phyloP scores from a whole-genome alignment of 2,113 vertebrate genomes.

The Hassar affinis region DNA sequence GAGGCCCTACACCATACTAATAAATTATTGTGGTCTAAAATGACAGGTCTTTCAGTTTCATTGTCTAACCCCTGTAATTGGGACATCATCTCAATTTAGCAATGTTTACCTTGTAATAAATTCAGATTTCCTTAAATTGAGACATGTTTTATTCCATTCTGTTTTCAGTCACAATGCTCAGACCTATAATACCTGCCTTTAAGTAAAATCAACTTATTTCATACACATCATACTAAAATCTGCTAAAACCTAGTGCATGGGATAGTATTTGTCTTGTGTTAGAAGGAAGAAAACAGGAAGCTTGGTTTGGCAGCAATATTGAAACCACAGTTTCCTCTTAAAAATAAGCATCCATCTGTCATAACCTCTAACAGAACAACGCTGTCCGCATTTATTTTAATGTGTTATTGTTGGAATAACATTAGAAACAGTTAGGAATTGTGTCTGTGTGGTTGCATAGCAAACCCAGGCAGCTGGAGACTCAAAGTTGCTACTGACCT shows the following conservation, averaged over 20 bases:
- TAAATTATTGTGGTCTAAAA: too few relatives aligned
- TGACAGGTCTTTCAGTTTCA: too few relatives aligned
- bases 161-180: background rate
- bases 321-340: slow-evolving; percentile 37
- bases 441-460: background rate
- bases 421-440: background rate
- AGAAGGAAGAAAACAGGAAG: slow-evolving; percentile 10
- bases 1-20: too few relatives aligned
- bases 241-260: background rate
- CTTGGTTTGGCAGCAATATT: slow-evolving; percentile 13
- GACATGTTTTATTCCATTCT: background rate
- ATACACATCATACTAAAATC: background rate
- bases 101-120: background rate
- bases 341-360: background rate
- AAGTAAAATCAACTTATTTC: background rate
- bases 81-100: background rate
- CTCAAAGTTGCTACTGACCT: background rate
- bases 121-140: background rate
- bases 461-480: background rate
- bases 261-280: background rate
- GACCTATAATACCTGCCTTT: background rate
- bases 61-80: too few relatives aligned
- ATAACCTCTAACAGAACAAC: background rate
- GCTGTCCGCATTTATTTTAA: background rate
- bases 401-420: background rate